phyloP scores from a whole-genome alignment of 1,140 invertebrate genomes.

The Polypedilum pembai region DNA sequence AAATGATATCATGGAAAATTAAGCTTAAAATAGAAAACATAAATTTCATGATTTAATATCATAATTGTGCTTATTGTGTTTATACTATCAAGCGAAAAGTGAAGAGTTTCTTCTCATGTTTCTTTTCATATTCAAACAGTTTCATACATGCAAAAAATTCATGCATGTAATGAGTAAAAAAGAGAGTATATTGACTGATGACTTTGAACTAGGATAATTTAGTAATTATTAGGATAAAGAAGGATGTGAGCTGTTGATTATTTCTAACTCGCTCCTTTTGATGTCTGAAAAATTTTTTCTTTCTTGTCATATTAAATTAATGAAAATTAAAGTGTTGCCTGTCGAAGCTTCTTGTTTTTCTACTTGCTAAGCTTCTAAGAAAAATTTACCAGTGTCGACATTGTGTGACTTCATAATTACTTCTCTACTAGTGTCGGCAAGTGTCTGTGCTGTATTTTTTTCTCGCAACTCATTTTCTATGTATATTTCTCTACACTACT shows the following conservation, averaged over 20 bases:
- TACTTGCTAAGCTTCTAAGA: no score
- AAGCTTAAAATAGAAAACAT: background rate
- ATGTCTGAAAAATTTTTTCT: slow-evolving; percentile 6
- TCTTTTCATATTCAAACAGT: background rate
- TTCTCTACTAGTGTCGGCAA: slow-evolving; percentile 9
- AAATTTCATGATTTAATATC: background rate
- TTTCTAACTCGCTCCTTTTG: background rate
- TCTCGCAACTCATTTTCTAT: no score
- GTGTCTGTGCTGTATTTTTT: background rate
- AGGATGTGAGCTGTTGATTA: no score
- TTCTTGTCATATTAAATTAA: no score
- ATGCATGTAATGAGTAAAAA: background rate
- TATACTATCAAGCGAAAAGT: background rate
- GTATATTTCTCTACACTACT: background rate
- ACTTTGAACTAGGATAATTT: slow-evolving; percentile 2
- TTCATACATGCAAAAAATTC: background rate
- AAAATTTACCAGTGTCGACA: background rate
- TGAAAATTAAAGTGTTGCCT: no score
- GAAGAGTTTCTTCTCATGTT: background rate
- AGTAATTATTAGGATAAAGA: background rate
- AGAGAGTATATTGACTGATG: background rate
- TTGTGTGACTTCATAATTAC: slow-evolving; percentile 18
- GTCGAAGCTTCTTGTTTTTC: no score
- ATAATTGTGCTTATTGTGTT: background rate
- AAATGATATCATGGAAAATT: background rate